Base-by-base conservation (phyloP, 2,797 vertebrate genomes). In the Malacoraja senta region DNA sequence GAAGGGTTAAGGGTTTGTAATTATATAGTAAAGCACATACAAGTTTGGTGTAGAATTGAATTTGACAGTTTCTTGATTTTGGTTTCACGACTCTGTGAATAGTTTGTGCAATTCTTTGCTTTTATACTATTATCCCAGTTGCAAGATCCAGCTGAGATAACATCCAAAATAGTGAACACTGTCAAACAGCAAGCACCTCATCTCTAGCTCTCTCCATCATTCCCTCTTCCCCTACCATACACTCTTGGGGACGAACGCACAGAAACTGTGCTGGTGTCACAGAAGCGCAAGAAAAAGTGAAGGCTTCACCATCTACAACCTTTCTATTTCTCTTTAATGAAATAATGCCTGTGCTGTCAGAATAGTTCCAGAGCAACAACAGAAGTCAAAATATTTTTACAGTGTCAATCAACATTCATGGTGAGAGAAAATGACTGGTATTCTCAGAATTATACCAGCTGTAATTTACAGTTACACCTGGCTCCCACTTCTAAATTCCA, bases 351-450 rank as follows among this genome's bases (percentile, higher is more conserved):
- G 84, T 88, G 24, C 17, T 88, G 8, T 88, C 84, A 35, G 32
- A 58, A 35, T 1, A 88, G 61, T 63, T 58, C 13, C 53, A 86
- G 53, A 63, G 58, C 58, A 86, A 86, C 15, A 65, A 63, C 15
- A 61, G 29, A 84, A 29, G 81, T 84, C 44, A 84, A 58, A 84
- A 63, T 1, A 63, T 63, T 86, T 86, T 26, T 6, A 63, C 6
- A 17, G 83, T 86, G 58, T 86, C 83, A 86, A 86, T 63, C 61
- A 86, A 86, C 58, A 32, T 86, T 86, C 58, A 86, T 15, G n/a
- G 2, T 61, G 83, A 65, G 76, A 78, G 76, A 32, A 26, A 86
- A n/a, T 86, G 81, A 84, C 53, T 29, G 15, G 53, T 13, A 65
- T 19, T 8, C 83, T 29, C 83, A 63, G 83, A 61, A 86, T 32